Percentiles rank a stretch among this genome's conserved stretches.
These are phyloP conservation scores for Rhinopomastus cyanomelas DNA, from an alignment of 2,113 vertebrate species.

Conservation along the genomic window DNA sequence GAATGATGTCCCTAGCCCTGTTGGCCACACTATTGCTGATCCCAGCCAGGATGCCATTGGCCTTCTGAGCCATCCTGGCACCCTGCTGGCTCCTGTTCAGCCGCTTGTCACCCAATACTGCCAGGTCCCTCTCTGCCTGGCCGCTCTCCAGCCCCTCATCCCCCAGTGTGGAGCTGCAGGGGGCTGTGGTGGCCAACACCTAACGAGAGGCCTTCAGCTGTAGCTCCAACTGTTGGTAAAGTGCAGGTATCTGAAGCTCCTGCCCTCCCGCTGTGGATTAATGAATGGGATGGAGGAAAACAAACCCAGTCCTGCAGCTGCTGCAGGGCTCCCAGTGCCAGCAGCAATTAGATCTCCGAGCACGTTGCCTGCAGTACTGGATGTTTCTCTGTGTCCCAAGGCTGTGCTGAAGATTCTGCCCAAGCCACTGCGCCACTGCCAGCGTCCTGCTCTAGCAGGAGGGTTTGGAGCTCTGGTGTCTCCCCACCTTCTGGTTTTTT, in stretches of 20 bases:
- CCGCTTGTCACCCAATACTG: too few species aligned
- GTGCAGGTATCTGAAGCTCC: background rate
- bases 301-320: background rate
- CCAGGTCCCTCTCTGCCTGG: too few species aligned
- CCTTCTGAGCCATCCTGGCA: too few species aligned
- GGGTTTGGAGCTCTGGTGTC: background rate
- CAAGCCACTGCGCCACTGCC: background rate
- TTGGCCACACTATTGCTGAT: too few species aligned
- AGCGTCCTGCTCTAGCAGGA: background rate
- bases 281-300: background rate
- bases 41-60: too few species aligned
- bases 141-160: too few species aligned
- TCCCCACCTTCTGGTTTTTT: background rate
- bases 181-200: too few species aligned
- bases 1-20: too few species aligned
- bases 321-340: background rate
- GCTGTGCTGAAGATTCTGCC: background rate
- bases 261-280: background rate
- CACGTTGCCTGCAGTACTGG: background rate
- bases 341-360: background rate
- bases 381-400: background rate
- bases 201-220: background rate
- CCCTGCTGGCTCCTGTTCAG: too few species aligned
- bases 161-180: too few species aligned
- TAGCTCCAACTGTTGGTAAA: background rate